phyloP scores from a whole-genome alignment of 2,888 invertebrate genomes.

The Embidobia sp. region DNA sequence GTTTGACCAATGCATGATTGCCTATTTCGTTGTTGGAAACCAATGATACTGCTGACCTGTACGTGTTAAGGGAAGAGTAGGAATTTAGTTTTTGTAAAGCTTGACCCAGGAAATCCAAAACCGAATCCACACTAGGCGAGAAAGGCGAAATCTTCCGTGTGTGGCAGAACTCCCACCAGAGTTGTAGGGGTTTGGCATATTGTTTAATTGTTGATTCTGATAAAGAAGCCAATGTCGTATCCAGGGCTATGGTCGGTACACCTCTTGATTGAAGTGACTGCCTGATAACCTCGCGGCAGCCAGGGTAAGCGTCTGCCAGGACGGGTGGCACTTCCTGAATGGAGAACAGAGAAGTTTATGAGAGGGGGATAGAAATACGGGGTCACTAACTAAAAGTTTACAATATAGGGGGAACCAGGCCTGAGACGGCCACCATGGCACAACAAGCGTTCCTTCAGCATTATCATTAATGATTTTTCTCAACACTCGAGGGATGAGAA shows the following conservation, averaged over 20 bases:
- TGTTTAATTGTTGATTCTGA: constrained; percentile 50
- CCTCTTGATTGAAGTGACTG: constrained; percentile 6
- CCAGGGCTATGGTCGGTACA: not conserved
- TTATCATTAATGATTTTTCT: constrained; percentile 70
- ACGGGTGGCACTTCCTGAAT: constrained; percentile 67
- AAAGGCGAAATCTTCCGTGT: constrained; percentile 2
- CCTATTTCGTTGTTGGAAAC: too few species aligned
- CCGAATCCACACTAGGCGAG: too few species aligned
- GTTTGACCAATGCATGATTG: not conserved
- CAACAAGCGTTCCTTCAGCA: constrained; percentile 70
- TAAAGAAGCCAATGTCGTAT: constrained; percentile 39
- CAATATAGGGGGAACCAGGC: constrained; percentile 72
- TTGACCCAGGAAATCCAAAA: constrained; percentile 11
- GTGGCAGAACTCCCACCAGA: constrained; percentile 39
- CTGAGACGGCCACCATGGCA: constrained; percentile 70
- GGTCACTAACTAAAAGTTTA: constrained; percentile 20
- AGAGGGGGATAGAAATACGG: constrained; percentile 14
- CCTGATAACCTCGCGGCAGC: constrained; percentile 69
- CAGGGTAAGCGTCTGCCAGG: constrained; percentile 68
- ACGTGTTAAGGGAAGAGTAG: not conserved
- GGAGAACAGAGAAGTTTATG: constrained; percentile 63
- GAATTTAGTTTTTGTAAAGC: constrained; percentile 9
- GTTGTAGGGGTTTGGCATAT: constrained; percentile 26
- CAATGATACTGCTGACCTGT: too few species aligned
- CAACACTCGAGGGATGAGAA: constrained; percentile 67